Percentiles rank a stretch among this genome's conserved stretches.
Conservation (phyloP, 2,113 vertebrate species). For the Myocastor coypus region DNA sequence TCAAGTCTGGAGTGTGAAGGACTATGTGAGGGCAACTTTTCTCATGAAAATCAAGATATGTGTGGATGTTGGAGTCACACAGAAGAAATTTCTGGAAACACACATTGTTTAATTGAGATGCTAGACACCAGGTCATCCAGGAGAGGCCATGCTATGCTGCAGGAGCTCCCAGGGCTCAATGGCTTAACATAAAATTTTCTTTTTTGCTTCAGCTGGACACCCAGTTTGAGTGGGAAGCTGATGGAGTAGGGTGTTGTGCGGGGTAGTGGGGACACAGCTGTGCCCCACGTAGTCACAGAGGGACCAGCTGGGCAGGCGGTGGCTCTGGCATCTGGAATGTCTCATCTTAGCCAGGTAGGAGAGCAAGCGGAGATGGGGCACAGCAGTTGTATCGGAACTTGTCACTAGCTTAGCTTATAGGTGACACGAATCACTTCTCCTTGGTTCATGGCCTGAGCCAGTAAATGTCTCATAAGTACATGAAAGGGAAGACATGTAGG, state of each 20-base stretch:
- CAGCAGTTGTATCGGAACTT: not conserved
- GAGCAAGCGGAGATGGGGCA: not conserved
- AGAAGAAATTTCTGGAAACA: not conserved
- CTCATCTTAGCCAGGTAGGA: not conserved
- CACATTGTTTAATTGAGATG: not conserved
- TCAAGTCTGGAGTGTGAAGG: not conserved
- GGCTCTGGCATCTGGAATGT: not conserved
- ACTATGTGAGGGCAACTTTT: not conserved
- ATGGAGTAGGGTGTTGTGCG: too few relatives aligned
- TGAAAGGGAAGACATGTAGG: not conserved
- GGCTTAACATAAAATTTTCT: not conserved
- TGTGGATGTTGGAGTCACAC: not conserved
- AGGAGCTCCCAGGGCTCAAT: not conserved
- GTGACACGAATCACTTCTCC: not conserved
- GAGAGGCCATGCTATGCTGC: not conserved
- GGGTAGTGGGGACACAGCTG: not conserved
- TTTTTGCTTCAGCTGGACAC: not conserved
- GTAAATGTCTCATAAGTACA: not conserved
- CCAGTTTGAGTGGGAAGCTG: not conserved
- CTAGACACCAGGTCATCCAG: not conserved
- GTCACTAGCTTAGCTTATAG: not conserved
- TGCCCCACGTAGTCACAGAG: not conserved
- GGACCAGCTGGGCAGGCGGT: not conserved
- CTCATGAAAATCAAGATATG: not conserved
- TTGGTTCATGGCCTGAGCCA: not conserved